These are phyloP conservation scores for Rhagonycha lutea DNA, from an alignment of 2,888 invertebrate genomes.

Conservation along the genomic window DNA sequence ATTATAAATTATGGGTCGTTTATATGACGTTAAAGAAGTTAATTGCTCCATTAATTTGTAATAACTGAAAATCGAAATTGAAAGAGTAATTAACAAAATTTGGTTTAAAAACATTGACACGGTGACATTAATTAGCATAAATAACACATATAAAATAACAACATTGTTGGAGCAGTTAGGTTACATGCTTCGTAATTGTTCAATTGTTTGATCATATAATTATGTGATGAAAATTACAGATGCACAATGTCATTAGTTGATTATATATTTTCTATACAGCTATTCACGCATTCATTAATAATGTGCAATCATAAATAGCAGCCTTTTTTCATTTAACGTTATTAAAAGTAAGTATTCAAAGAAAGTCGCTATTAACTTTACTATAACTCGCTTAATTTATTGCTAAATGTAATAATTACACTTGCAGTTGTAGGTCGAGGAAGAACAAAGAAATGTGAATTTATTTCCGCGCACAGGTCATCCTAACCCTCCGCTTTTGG, in stretches of 20 bases:
- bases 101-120: constrained; percentile 13
- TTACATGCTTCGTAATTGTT: constrained; percentile 32
- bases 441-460: background rate
- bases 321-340: background rate
- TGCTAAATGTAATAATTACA: background rate
- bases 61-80: background rate
- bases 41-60: background rate
- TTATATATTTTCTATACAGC: background rate
- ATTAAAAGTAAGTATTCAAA: background rate
- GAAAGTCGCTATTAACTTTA: background rate
- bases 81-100: background rate
- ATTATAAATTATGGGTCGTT: background rate
- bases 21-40: background rate
- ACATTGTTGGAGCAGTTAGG: constrained; percentile 17
- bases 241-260: constrained; percentile 3
- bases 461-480: background rate
- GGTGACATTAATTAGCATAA: constrained; percentile 27
- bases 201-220: constrained; percentile 25
- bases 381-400: background rate
- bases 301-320: background rate
- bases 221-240: constrained; percentile 1
- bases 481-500: background rate
- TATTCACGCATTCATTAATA: background rate
- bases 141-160: constrained; percentile 10
- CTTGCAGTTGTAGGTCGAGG: background rate